phyloP scores from a whole-genome alignment of 1,140 invertebrate species.

The Drosophila asahinai region DNA sequence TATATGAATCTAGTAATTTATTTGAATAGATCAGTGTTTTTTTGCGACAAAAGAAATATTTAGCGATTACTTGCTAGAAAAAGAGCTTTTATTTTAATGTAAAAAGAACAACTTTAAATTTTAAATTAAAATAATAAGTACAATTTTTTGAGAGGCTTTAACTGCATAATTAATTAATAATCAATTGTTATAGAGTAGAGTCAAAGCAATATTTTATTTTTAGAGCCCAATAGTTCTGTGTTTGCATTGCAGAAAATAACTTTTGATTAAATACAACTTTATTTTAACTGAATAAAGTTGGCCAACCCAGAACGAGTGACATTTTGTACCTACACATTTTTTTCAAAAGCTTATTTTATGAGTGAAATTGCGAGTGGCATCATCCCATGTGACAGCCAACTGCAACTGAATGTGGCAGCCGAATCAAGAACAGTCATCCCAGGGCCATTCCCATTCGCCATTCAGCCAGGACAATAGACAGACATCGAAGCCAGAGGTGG shows the following conservation, averaged over 20 bases:
- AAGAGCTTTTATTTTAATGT: too few species aligned
- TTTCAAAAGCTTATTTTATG: not conserved
- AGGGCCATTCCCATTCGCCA: not conserved
- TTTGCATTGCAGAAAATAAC: not conserved
- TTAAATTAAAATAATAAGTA: too few species aligned
- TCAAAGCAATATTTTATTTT: too few species aligned
- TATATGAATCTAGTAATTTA: too few species aligned
- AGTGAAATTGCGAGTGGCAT: not conserved
- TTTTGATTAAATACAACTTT: conserved; percentile 9
- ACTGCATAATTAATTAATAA: too few species aligned
- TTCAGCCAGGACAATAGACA: conserved; percentile 42
- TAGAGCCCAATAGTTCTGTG: too few species aligned
- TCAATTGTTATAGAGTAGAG: too few species aligned
- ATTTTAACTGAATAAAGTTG: not conserved
- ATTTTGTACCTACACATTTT: not conserved
- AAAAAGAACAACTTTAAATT: too few species aligned
- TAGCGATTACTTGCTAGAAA: too few species aligned
- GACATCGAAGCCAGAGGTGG: conserved; percentile 26
- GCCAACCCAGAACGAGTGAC: not conserved
- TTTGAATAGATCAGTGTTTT: too few species aligned
- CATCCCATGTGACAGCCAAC: not conserved
- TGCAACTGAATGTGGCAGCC: conserved; percentile 33
- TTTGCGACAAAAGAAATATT: too few species aligned
- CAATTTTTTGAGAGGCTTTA: too few species aligned
- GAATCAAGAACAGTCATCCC: conserved; percentile 17